Percentiles rank a stretch among this genome's conserved stretches.
These are phyloP conservation scores for pig (Sus scrofa) DNA, from an alignment of 2,113 vertebrate species.

Conservation along the genomic window T2T-Sscrofa CM000824.6:29165001-29165500, in stretches of 20 bases:
- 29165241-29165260: constrained; percentile 9
- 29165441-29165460: constrained; percentile 26
- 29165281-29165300: constrained; percentile 34
- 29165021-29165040: background rate
- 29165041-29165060: background rate
- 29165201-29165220: background rate
- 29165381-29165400: background rate
- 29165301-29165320: background rate
- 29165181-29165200: background rate
- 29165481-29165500: constrained; percentile 31
- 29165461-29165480: background rate
- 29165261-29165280: background rate
- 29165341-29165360: background rate
- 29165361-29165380: background rate
- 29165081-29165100: background rate
- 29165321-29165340: background rate
- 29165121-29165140: background rate
- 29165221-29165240: background rate
- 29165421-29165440: background rate
- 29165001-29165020: background rate
- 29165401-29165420: background rate
- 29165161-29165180: background rate
- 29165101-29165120: background rate
- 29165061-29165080: background rate
- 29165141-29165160: background rate